These are phyloP conservation scores for Mystacides longicornis DNA, from an alignment of 2,888 invertebrate genomes.

Conservation along the genomic window DNA sequence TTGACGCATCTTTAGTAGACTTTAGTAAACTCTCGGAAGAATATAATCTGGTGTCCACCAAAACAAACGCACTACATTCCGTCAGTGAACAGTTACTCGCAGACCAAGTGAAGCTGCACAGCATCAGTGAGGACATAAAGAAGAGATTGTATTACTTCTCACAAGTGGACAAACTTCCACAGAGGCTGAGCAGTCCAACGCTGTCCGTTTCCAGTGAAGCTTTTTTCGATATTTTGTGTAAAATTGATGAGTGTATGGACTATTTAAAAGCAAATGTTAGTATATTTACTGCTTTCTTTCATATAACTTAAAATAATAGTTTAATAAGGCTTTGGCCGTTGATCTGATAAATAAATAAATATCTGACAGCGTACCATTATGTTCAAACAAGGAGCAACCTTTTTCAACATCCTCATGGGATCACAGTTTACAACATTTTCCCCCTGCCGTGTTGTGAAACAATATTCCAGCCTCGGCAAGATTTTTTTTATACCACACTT, in stretches of 20 bases:
- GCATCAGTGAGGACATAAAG: slow-evolving; percentile 71
- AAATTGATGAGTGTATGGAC: slow-evolving; percentile 79
- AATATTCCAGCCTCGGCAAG: too few relatives aligned
- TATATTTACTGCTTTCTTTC: too few relatives aligned
- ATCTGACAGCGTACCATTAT: too few relatives aligned
- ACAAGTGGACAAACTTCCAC: slow-evolving; percentile 73
- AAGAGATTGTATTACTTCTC: slow-evolving; percentile 78
- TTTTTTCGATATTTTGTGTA: slow-evolving; percentile 72
- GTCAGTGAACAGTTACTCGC: slow-evolving; percentile 87
- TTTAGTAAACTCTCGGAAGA: slow-evolving; percentile 66
- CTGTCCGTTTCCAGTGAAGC: slow-evolving; percentile 76
- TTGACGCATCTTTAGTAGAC: slow-evolving; percentile 62
- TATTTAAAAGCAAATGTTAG: slow-evolving; percentile 78
- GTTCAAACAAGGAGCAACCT: too few relatives aligned
- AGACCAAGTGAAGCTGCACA: slow-evolving; percentile 78
- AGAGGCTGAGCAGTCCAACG: slow-evolving; percentile 71
- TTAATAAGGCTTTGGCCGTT: too few relatives aligned
- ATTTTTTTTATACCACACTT: too few relatives aligned
- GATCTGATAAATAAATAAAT: too few relatives aligned
- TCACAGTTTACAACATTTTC: too few relatives aligned
- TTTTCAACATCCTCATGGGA: too few relatives aligned
- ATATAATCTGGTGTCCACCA: slow-evolving; percentile 81
- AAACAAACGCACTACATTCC: slow-evolving; percentile 85
- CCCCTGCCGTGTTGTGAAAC: too few relatives aligned
- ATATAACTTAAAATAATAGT: too few relatives aligned